A percentile compares a stretch with the other conserved stretches of the same genome.
phyloP scores from a whole-genome alignment of 2,888 invertebrate genomes.

The Cheilosia scutellata region DNA sequence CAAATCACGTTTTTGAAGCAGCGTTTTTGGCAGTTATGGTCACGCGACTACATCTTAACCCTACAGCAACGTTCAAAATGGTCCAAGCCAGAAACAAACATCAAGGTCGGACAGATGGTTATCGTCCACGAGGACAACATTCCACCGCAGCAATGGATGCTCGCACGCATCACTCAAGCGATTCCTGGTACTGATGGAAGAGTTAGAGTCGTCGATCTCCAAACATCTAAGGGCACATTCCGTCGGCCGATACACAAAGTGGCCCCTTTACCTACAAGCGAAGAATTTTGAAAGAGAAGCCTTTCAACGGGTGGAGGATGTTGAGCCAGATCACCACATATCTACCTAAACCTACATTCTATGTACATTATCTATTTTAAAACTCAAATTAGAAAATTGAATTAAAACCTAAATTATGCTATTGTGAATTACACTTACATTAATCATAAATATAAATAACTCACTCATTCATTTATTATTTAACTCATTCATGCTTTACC shows the following conservation, averaged over 20 bases:
- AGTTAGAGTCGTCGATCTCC: not conserved
- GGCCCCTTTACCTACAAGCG: not conserved
- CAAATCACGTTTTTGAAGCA: slow-evolving; percentile 57
- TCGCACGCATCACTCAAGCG: slow-evolving; percentile 18
- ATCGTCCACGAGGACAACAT: slow-evolving; percentile 40
- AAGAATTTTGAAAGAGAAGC: too few relatives aligned
- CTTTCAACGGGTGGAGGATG: too few relatives aligned
- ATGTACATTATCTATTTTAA: too few relatives aligned
- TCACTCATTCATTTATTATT: too few relatives aligned
- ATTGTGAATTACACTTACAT: too few relatives aligned
- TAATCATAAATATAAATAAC: too few relatives aligned
- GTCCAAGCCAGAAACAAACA: slow-evolving; percentile 32
- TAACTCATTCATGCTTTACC: too few relatives aligned
- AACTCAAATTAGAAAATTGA: too few relatives aligned
- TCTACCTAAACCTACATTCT: too few relatives aligned
- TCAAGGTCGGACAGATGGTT: slow-evolving; percentile 57
- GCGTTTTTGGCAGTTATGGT: slow-evolving; percentile 35
- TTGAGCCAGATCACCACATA: too few relatives aligned
- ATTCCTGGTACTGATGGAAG: slow-evolving; percentile 53
- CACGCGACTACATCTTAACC: slow-evolving; percentile 53
- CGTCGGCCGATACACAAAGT: not conserved
- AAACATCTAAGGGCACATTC: too few relatives aligned
- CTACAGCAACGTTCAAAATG: slow-evolving; percentile 45
- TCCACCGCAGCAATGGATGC: slow-evolving; percentile 67
- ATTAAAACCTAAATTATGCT: too few relatives aligned